phyloP scores from a whole-genome alignment of 2,888 invertebrate species.

The Timandra comae region DNA sequence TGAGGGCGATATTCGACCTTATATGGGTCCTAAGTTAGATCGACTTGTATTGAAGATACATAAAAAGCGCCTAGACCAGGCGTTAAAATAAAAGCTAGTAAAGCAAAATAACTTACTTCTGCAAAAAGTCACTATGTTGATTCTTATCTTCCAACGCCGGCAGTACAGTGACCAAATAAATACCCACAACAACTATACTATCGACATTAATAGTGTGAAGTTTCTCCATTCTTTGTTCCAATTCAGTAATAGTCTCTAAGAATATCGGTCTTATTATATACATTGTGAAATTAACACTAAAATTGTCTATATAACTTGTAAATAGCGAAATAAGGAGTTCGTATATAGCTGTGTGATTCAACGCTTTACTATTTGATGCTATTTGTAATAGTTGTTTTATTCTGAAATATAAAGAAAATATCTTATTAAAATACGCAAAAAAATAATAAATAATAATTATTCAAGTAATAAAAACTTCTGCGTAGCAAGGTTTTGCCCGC shows the following conservation, averaged over 20 bases:
- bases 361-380: slow-evolving; percentile 43
- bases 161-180: slow-evolving; percentile 77
- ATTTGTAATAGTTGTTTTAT: slow-evolving; percentile 58
- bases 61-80: no score
- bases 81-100: neutral
- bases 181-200: slow-evolving; percentile 76
- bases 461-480: no score
- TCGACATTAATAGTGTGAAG: slow-evolving; percentile 69
- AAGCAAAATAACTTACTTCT: slow-evolving; percentile 63
- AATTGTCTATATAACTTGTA: slow-evolving; percentile 75
- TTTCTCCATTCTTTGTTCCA: slow-evolving; percentile 80
- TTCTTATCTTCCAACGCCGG: slow-evolving; percentile 64
- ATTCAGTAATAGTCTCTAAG: slow-evolving; percentile 70
- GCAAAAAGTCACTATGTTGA: slow-evolving; percentile 74
- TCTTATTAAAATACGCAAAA: no score
- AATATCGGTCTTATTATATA: slow-evolving; percentile 77
- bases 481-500: no score
- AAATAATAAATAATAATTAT: no score
- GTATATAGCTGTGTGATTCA: slow-evolving; percentile 51
- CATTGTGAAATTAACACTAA: slow-evolving; percentile 79
- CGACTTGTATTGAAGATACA: no score
- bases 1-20: no score
- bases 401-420: no score
- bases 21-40: no score
- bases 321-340: slow-evolving; percentile 54